Evolutionary conservation across 2,797 vertebrate genomes (phyloP).

Genomic region (Anguilla marmorata): DNA sequence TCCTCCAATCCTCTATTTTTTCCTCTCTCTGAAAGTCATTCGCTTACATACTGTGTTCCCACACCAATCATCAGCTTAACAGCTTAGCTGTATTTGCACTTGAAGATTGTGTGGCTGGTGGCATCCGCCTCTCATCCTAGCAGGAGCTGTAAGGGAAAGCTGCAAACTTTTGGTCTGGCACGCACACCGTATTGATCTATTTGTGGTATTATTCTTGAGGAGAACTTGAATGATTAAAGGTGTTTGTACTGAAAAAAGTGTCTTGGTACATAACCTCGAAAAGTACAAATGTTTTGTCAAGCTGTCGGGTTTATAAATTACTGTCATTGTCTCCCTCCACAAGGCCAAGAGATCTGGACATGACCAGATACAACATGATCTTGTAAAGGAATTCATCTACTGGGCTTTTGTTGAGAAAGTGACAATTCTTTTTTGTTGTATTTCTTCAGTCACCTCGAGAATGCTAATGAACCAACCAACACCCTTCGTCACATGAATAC

Average conservation of each 20-base stretch:
- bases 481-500: neutral
- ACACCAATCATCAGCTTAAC: constrained; percentile 79
- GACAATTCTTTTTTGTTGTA: neutral
- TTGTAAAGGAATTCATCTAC: neutral
- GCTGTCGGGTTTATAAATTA: constrained; percentile 10
- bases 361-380: neutral
- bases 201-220: constrained; percentile 57
- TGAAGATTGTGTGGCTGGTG: constrained; percentile 74
- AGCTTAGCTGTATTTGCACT: constrained; percentile 80
- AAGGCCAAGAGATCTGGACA: constrained; percentile 17
- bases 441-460: neutral
- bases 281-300: constrained; percentile 36
- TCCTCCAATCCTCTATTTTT: constrained; percentile 34
- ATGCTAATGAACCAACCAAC: neutral
- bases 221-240: constrained; percentile 63
- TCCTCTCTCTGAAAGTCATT: constrained; percentile 74
- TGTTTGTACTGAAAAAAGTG: constrained; percentile 41
- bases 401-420: neutral
- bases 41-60: constrained; percentile 75
- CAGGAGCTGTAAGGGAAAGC: constrained; percentile 58
- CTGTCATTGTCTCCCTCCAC: neutral
- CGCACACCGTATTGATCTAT: constrained; percentile 64
- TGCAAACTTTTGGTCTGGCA: constrained; percentile 63
- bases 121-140: constrained; percentile 67
- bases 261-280: constrained; percentile 54